Evolutionary conservation across 2,888 invertebrate species (phyloP).

Genomic region (Seira musarum): DNA sequence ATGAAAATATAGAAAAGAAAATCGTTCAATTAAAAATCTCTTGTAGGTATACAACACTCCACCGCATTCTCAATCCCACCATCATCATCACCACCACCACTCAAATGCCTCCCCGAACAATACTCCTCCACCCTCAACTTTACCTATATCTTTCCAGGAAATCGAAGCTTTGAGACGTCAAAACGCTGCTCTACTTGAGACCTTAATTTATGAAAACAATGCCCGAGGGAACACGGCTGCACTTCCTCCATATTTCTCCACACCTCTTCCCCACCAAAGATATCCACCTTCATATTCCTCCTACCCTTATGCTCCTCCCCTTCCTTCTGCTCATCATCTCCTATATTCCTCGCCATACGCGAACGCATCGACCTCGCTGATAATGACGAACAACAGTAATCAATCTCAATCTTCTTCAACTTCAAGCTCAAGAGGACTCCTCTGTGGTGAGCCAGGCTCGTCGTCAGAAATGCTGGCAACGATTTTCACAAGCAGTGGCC

Average conservation of each 20-base stretch:
- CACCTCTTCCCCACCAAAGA: slow-evolving; percentile 54
- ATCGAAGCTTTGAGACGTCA: slow-evolving; percentile 70
- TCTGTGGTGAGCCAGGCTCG: slow-evolving; percentile 71
- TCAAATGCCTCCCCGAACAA: slow-evolving; percentile 8
- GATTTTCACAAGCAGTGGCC: slow-evolving; percentile 67
- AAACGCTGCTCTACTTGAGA: slow-evolving; percentile 65
- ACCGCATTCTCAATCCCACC: slow-evolving; percentile 10
- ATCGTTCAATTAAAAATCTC: background rate
- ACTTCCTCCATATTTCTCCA: slow-evolving; percentile 39
- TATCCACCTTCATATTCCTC: slow-evolving; percentile 51
- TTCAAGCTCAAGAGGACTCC: slow-evolving; percentile 75
- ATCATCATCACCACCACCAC: slow-evolving; percentile 33
- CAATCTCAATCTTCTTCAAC: slow-evolving; percentile 73
- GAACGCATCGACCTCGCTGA: slow-evolving; percentile 72
- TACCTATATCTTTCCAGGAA: slow-evolving; percentile 70
- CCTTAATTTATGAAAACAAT: slow-evolving; percentile 66
- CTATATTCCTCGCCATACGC: slow-evolving; percentile 71
- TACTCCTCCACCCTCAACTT: slow-evolving; percentile 44
- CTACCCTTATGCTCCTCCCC: slow-evolving; percentile 44
- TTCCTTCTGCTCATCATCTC: slow-evolving; percentile 71
- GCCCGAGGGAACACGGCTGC: slow-evolving; percentile 41
- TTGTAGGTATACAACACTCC: slow-evolving; percentile 39
- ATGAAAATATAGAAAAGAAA: too few relatives aligned
- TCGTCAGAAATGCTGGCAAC: slow-evolving; percentile 58
- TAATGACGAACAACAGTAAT: slow-evolving; percentile 71